Conservation (phyloP, 2,113 vertebrate genomes). For the Anguilla japonica region DNA sequence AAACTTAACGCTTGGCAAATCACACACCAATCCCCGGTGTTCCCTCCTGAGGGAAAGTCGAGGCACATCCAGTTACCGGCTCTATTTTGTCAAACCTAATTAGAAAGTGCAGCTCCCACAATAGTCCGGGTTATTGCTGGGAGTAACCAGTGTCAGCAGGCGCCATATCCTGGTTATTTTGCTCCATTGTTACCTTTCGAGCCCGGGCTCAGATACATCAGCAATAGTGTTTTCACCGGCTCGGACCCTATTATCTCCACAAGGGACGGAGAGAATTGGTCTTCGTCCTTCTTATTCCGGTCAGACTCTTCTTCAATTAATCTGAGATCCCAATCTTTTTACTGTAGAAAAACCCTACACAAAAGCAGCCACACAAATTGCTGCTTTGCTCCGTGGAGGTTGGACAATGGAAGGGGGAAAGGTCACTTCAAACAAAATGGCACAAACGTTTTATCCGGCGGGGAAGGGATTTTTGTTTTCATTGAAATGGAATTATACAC, state of each 20-base stretch:
- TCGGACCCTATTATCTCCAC: slow-evolving; percentile 63
- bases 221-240: slow-evolving; percentile 53
- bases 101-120: slow-evolving; percentile 60
- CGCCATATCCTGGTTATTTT: slow-evolving; percentile 53
- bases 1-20: not conserved
- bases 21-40: not conserved
- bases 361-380: slow-evolving; percentile 46
- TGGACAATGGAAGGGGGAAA: slow-evolving; percentile 43
- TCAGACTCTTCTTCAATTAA: slow-evolving; percentile 66
- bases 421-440: not conserved
- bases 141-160: slow-evolving; percentile 53
- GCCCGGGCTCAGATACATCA: slow-evolving; percentile 61
- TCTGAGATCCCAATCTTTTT: slow-evolving; percentile 60
- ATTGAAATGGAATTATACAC: not conserved
- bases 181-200: slow-evolving; percentile 55
- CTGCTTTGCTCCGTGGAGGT: slow-evolving; percentile 43
- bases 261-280: slow-evolving; percentile 57
- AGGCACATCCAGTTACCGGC: slow-evolving; percentile 49
- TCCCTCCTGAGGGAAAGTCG: not conserved
- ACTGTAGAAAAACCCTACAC: slow-evolving; percentile 34
- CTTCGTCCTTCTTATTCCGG: slow-evolving; percentile 52
- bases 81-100: slow-evolving; percentile 66
- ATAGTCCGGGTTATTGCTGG: slow-evolving; percentile 58
- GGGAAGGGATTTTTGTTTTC: not conserved
- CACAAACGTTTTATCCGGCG: not conserved